phyloP scores from a whole-genome alignment of 2,113 vertebrate species.

The Phyllostomus discolor region DNA sequence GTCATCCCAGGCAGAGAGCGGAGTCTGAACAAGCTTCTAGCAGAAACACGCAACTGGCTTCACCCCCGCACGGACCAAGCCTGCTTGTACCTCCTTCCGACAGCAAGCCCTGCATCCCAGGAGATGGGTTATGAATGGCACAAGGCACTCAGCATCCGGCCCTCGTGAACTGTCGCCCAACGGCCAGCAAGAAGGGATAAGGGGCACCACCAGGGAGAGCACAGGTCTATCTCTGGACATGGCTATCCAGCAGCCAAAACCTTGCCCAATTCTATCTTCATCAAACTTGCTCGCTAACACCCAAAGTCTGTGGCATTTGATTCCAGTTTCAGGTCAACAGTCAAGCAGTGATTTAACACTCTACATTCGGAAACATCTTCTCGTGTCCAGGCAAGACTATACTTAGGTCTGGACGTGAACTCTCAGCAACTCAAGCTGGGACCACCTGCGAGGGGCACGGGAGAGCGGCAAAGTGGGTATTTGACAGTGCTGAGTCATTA shows the following conservation, averaged over 20 bases:
- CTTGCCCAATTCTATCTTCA: not conserved
- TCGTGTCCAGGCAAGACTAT: not conserved
- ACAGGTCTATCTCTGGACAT: not conserved
- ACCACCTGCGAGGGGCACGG: not conserved
- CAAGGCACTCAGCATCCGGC: not conserved
- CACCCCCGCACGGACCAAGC: not conserved
- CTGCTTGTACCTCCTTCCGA: not conserved
- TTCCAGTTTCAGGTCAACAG: not conserved
- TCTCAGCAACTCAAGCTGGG: not conserved
- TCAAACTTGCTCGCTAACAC: not conserved
- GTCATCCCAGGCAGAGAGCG: not conserved
- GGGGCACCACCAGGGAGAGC: not conserved
- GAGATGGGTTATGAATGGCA: not conserved
- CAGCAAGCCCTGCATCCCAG: not conserved
- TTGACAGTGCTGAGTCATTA: conserved; percentile 79
- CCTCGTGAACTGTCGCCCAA: not conserved
- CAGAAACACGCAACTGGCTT: conserved; percentile 38
- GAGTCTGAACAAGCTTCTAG: not conserved
- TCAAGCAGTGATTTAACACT: not conserved
- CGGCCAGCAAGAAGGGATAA: not conserved
- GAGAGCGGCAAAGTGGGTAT: conserved; percentile 5
- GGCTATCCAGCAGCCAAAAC: not conserved
- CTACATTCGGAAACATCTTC: fast-evolving
- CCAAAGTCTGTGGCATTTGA: not conserved
- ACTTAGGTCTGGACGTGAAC: not conserved